Conservation (phyloP, 2,113 vertebrate genomes). For the Rhegmatorhina hoffmannsi region DNA sequence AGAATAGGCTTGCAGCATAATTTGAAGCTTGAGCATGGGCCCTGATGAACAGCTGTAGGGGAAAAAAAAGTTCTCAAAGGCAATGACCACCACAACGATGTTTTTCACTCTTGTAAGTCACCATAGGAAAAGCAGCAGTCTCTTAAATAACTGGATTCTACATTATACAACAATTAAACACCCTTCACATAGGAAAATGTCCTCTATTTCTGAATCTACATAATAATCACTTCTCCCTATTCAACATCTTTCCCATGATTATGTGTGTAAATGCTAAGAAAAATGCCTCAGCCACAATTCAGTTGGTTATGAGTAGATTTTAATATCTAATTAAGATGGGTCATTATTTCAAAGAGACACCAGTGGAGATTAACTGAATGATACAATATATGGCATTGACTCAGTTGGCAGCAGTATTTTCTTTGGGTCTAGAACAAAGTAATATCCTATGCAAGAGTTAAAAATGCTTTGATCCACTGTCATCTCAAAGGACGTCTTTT, state of each 20-base stretch:
- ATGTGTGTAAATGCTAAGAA: slow-evolving; percentile 7
- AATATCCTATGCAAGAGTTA: slow-evolving; percentile 6
- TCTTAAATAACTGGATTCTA: slow-evolving; percentile 7
- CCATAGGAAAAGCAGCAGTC: slow-evolving; percentile 6
- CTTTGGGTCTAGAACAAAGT: neutral
- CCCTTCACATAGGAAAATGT: neutral
- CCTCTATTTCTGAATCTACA: slow-evolving; percentile 24
- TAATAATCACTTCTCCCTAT: neutral
- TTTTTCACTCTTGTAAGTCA: neutral
- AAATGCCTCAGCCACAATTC: slow-evolving; percentile 8
- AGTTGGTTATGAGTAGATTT: slow-evolving; percentile 4
- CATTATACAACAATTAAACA: slow-evolving; percentile 33
- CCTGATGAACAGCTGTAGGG: neutral
- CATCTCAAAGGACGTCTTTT: neutral
- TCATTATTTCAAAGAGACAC: slow-evolving; percentile 35
- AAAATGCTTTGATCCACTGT: slow-evolving; percentile 26
- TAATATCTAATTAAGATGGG: slow-evolving; percentile 23
- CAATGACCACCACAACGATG: neutral
- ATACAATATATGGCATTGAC: neutral
- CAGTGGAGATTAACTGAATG: neutral
- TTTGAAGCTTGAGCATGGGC: neutral
- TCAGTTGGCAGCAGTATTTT: neutral
- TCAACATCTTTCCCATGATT: slow-evolving; percentile 6
- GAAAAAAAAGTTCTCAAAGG: neutral
- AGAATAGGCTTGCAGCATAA: slow-evolving; percentile 13